Conservation (phyloP, 1,140 invertebrate species). For the Parapsyche elsis region DNA sequence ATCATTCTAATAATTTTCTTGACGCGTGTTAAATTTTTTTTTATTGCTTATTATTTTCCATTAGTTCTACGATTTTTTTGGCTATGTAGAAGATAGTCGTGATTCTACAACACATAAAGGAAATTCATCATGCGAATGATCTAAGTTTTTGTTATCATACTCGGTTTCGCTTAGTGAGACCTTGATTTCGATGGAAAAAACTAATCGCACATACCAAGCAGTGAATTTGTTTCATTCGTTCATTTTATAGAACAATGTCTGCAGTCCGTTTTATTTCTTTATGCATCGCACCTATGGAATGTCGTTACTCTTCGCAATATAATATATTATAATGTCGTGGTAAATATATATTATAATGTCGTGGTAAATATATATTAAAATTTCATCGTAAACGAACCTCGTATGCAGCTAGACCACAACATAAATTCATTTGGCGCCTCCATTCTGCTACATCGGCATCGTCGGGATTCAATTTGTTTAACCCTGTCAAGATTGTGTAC, state of each 20-base stretch:
- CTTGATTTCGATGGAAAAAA: no score
- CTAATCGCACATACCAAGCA: no score
- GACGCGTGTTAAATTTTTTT: background rate
- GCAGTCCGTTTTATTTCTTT: background rate
- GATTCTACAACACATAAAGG: background rate
- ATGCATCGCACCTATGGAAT: background rate
- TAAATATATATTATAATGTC: conserved; percentile 33
- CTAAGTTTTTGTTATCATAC: background rate
- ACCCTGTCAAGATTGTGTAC: no score
- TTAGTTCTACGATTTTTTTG: background rate
- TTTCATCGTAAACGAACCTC: background rate
- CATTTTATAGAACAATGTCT: no score
- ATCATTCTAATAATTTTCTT: conserved; percentile 1
- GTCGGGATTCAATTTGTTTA: background rate
- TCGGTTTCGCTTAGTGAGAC: no score
- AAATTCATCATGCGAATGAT: background rate
- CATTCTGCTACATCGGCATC: background rate
- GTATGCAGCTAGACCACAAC: conserved; percentile 6
- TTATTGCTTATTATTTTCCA: background rate
- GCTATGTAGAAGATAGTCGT: background rate
- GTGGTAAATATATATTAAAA: conserved; percentile 31
- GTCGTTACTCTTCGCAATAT: background rate
- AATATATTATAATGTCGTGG: conserved; percentile 29
- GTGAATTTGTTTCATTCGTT: no score
- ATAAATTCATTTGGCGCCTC: conserved; percentile 37